These are phyloP conservation scores for Decapterus maruadsi DNA, from an alignment of 2,797 vertebrate species.

Conservation along the genomic window DNA sequence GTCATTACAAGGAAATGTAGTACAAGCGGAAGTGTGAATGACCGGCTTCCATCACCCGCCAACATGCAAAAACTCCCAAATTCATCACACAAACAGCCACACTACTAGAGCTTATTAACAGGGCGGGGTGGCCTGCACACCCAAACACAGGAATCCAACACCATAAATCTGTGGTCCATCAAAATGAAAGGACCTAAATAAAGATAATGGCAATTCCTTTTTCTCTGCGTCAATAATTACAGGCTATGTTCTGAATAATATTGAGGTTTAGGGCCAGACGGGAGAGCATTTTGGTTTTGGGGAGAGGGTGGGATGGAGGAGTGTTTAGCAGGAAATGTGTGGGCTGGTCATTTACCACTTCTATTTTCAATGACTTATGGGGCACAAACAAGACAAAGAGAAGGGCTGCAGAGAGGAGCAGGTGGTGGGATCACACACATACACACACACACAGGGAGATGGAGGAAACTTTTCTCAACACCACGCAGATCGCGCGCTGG, in stretches of 20 bases:
- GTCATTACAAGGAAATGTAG: conserved; percentile 37
- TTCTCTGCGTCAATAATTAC: conserved; percentile 80
- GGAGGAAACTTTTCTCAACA: conserved; percentile 10
- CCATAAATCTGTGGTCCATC: conserved; percentile 80
- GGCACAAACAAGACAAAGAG: conserved; percentile 61
- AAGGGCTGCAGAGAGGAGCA: conserved; percentile 54
- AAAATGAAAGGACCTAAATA: conserved; percentile 80
- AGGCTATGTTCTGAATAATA: conserved; percentile 77
- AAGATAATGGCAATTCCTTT: conserved; percentile 81
- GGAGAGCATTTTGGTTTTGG: conserved; percentile 64
- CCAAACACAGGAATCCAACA: conserved; percentile 74
- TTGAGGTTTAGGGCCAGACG: conserved; percentile 75
- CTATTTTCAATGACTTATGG: conserved; percentile 76
- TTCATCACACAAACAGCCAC: conserved; percentile 59
- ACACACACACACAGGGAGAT: conserved; percentile 23
- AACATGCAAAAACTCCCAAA: conserved; percentile 44
- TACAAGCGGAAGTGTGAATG: conserved; percentile 58
- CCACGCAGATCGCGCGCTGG: not conserved
- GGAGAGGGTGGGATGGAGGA: conserved; percentile 66
- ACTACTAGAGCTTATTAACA: conserved; percentile 68
- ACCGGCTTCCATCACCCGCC: conserved; percentile 46
- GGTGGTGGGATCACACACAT: conserved; percentile 56
- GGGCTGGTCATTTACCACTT: conserved; percentile 75
- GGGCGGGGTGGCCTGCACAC: conserved; percentile 73
- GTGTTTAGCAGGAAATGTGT: conserved; percentile 78